Evolutionary conservation across 2,797 vertebrate species (phyloP), one percentile per base, ranked within the genome.

Genomic region (Crocidura indochinensis): DNA sequence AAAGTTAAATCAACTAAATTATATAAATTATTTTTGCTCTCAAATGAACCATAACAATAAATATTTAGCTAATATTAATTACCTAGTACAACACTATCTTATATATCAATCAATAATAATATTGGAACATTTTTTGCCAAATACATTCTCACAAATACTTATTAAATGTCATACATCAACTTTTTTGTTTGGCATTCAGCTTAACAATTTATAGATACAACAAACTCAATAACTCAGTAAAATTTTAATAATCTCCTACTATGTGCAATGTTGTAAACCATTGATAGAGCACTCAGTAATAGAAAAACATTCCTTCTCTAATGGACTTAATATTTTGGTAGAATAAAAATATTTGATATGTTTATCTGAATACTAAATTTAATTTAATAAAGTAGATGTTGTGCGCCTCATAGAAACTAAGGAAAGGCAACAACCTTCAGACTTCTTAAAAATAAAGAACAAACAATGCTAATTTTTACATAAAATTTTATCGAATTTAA

Each of bases 121-220:
- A 85, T 11, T 8, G 38, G 20, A 76, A 78, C 10, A 86, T 14
- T 65, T 89, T 82, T 49, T 77, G 62, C 7, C 69, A 78, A 79
- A 86, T 49, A 17, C 4, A 11, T 83, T 26, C 4, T 78, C 14
- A 69, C 24, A 38, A 38, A 38, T 38, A 86, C 56, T 27, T 82
- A 79, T 65, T 83, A 74, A 87, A 82, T 56, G 15, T 29, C 17
- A 62, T 15, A 8, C 4, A 38, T 9, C 81, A 31, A 38, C 47
- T n/a, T 26, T 68, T 86, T 24, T 83, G 7, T 68, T 87, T 75
- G 8, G 67, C 24, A 76, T 2, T 26, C 24, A 69, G 31, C 3
- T 92, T 22, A 85, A n/a, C 68, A 72, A 29, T 85, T 82, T 86
- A 19, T 3, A 82, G 4, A 78, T 29, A 78, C 8, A 24, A 64